A percentile compares a stretch with the other conserved stretches of the same genome.
Conservation (phyloP, 2,888 invertebrate species). For the Diplazon laetatorius region DNA sequence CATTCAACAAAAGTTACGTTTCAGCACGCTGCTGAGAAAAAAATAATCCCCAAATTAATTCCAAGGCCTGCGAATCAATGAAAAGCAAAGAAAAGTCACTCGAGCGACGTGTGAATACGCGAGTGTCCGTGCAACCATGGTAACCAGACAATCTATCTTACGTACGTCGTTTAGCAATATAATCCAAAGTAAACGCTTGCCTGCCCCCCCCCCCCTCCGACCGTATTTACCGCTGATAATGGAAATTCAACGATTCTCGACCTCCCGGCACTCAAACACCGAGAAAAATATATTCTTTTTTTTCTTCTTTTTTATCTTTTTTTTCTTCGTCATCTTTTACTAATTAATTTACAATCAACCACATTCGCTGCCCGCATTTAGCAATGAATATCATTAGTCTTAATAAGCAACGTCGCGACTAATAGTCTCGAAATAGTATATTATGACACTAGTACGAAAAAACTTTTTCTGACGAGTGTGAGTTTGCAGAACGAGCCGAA, state of each 20-base stretch:
- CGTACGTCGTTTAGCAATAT: constrained; percentile 20
- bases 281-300: neutral
- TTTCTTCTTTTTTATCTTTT: neutral
- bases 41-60: constrained; percentile 17
- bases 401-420: neutral
- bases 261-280: neutral
- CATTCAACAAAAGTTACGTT: neutral
- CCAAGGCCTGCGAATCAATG: constrained; percentile 32
- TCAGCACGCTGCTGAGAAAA: neutral
- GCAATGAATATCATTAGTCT: constrained; percentile 15
- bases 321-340: no score
- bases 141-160: constrained; percentile 17
- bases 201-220: no score
- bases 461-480: constrained; percentile 40
- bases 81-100: neutral
- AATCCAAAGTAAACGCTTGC: constrained; percentile 40
- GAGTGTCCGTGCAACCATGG: constrained; percentile 1
- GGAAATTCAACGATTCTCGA: neutral
- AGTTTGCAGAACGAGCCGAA: no score
- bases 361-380: constrained; percentile 10
- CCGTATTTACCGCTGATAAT: constrained; percentile 33
- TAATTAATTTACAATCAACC: no score
- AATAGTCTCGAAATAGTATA: no score
- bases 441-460: neutral
- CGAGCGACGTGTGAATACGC: constrained; percentile 20